Evolutionary conservation across 2,113 vertebrate genomes (phyloP), one percentile per base, ranked within the genome.

Genomic region (Hippocampus barbouri): DNA sequence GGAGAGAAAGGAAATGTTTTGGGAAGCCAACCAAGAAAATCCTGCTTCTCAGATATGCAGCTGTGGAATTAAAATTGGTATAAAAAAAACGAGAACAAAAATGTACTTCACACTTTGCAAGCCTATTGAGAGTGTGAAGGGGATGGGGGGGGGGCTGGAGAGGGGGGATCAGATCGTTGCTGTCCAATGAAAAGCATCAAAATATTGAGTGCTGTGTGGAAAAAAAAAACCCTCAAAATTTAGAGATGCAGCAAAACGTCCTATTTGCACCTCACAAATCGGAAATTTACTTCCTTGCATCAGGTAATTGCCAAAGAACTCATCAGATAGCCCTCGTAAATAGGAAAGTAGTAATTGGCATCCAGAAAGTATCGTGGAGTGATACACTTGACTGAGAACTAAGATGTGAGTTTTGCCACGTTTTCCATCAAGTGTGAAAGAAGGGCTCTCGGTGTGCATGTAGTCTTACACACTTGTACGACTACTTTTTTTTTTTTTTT

Each of bases 11-110:
- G 85, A 73, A 88, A 89, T 90, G 86, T 64, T 66, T 66, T 89
- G 90, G 90, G 90, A 92, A 91, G 85, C 86, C 74, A 88, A 92
- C 92, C 92, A 93, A 92, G 92, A 90, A 92, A 92, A 93, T 93
- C 91, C 90, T 91, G 89, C 91, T 90, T 83, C 88, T 91, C 86
- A 91, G 90, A 93, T 91, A 92, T 91, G 90, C 92, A 92, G 90
- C 90, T 92, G 90, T 91, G 88, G 90, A 93, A 92, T 92, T 90
- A 86, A 87, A 92, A 92, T 89, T 90, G 87, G 88, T 92, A 85
- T 90, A 87, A 83, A 89, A 90, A 90, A 89, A 83, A 86, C 40
- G 49, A 85, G 82, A 90, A 89, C 87, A 91, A 89, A 92, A 90
- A 89, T 89, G 90, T 88, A 90, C 87, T 89, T 90, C 87, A 91